Evolutionary conservation across 2,888 invertebrate species (phyloP).

Genomic region (Idaea aversata): DNA sequence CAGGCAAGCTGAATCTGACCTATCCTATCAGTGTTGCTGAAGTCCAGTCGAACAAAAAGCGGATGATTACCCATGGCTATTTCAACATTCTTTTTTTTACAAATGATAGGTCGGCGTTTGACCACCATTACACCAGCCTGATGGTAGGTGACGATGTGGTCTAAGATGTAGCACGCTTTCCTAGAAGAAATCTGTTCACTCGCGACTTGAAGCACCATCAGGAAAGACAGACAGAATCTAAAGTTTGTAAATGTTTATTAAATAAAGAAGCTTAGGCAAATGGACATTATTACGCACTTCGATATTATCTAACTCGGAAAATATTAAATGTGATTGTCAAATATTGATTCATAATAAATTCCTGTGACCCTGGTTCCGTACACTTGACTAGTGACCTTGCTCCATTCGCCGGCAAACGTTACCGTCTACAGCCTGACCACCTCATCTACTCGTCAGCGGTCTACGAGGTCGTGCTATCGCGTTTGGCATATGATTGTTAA

Average conservation of each 20-base stretch:
- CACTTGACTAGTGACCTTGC: conserved; percentile 61
- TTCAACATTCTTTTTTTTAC: no score
- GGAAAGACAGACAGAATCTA: no score
- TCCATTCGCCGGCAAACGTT: conserved; percentile 48
- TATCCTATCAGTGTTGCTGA: conserved; percentile 14
- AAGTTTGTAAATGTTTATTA: no score
- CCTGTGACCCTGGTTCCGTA: conserved; percentile 49
- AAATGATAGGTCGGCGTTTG: no score
- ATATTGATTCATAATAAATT: conserved; percentile 45
- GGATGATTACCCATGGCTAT: conserved; percentile 4
- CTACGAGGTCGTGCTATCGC: conserved; percentile 49
- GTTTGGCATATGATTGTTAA: conserved; percentile 55
- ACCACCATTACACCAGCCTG: no score
- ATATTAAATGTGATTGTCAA: conserved; percentile 30
- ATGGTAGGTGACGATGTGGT: no score
- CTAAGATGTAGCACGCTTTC: no score
- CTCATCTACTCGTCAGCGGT: conserved; percentile 52
- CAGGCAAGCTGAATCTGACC: conserved; percentile 24
- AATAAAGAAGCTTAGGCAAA: conserved; percentile 3
- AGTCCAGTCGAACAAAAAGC: conserved; percentile 5
- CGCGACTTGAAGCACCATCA: no score
- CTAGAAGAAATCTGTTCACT: no score
- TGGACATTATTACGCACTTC: conserved; percentile 2
- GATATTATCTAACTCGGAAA: conserved; percentile 15
- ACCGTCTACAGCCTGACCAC: conserved; percentile 48